A percentile compares a stretch with the other conserved stretches of the same genome.
Evolutionary conservation across 2,888 invertebrate species (phyloP).

Genomic region (Empis stercorea): DNA sequence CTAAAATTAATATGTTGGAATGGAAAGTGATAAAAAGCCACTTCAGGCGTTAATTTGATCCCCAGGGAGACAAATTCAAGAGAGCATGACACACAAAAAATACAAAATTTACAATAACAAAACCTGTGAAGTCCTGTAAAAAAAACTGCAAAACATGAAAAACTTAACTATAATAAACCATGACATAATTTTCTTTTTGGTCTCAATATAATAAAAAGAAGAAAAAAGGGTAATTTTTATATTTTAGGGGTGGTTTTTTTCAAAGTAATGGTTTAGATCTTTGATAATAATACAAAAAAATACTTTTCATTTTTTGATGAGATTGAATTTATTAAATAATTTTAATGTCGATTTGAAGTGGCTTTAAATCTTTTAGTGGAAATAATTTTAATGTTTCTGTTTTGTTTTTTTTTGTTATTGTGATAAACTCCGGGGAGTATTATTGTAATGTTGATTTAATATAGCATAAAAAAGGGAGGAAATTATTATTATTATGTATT

Average conservation of each 20-base stretch:
- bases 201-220: too few species aligned
- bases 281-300: too few species aligned
- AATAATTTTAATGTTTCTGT: too few species aligned
- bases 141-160: too few species aligned
- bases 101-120: not conserved
- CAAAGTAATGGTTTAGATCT: too few species aligned
- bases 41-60: slow-evolving; percentile 20
- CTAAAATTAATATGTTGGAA: slow-evolving; percentile 1
- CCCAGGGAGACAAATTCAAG: slow-evolving; percentile 11
- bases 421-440: too few species aligned
- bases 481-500: too few species aligned
- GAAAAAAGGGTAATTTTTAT: not conserved
- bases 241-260: too few species aligned
- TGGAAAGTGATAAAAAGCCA: slow-evolving; percentile 17
- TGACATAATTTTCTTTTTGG: slow-evolving; percentile 7
- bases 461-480: too few species aligned
- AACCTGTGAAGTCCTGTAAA: not conserved
- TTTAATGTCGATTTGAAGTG: slow-evolving; percentile 1
- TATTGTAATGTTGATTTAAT: too few species aligned
- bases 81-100: slow-evolving; percentile 2
- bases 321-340: slow-evolving; percentile 16
- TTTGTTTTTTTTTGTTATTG: too few species aligned
- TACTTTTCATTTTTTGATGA: slow-evolving; percentile 6
- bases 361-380: too few species aligned
- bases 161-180: slow-evolving; percentile 8